phyloP scores from a whole-genome alignment of 2,113 vertebrate species.

The Gopherus flavomarginatus region DNA sequence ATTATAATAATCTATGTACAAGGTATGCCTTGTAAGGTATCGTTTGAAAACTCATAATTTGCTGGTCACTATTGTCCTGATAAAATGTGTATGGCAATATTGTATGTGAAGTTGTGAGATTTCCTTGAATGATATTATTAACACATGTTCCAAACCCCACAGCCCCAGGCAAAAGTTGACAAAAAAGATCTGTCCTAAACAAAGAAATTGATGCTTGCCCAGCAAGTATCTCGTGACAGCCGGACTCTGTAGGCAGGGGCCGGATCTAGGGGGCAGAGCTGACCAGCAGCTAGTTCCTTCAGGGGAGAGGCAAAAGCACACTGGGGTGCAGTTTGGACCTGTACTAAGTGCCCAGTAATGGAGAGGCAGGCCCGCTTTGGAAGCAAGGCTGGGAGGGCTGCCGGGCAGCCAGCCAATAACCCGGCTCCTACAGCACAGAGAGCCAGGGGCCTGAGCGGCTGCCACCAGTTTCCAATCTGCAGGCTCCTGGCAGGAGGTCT shows the following conservation, averaged over 20 bases:
- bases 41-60: not conserved
- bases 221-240: not conserved
- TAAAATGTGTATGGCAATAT: not conserved
- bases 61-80: not conserved
- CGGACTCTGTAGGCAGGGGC: not conserved
- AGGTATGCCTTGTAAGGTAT: not conserved
- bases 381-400: not conserved
- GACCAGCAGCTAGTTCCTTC: not conserved
- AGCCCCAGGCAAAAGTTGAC: not conserved
- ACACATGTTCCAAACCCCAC: not conserved
- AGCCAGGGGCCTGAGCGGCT: not conserved
- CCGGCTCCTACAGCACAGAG: too few species aligned
- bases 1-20: too few species aligned
- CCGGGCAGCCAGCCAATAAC: not conserved
- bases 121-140: not conserved
- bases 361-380: not conserved
- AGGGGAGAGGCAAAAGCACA: not conserved
- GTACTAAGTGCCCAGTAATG: not conserved
- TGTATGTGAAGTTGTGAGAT: not conserved
- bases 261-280: fast-evolving
- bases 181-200: not conserved
- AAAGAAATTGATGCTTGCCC: not conserved
- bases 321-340: not conserved
- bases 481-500: not conserved
- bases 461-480: not conserved